Conservation (phyloP, 2,888 invertebrate species). For the Rotaria socialis region DNA sequence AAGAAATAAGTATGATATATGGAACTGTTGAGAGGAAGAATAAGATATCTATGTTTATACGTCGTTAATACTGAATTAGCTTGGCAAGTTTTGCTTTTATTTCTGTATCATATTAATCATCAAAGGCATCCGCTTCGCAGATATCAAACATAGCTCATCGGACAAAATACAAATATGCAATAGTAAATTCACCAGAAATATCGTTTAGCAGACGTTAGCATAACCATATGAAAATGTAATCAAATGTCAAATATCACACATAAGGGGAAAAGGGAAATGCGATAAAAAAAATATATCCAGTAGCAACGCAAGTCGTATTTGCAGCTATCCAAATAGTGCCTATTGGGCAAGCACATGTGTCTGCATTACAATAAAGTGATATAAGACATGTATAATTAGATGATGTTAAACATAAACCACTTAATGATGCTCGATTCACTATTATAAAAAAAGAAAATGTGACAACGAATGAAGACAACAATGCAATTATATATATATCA, state of each 20-base stretch:
- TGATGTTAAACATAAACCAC: background rate
- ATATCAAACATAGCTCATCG: background rate
- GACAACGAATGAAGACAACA: background rate
- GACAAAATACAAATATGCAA: background rate
- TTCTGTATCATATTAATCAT: slow-evolving; percentile 1
- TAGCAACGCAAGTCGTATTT: background rate
- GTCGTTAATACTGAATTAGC: background rate
- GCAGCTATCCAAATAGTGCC: background rate
- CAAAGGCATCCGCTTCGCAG: background rate
- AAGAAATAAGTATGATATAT: background rate
- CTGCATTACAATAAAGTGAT: background rate
- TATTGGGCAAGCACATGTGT: background rate
- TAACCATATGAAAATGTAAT: background rate
- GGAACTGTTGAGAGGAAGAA: background rate
- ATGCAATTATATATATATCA: background rate
- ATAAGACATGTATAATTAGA: background rate
- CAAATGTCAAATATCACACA: background rate
- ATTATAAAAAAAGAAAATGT: background rate
- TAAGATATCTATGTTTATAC: background rate
- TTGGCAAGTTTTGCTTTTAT: background rate
- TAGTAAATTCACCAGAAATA: background rate
- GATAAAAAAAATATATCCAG: background rate
- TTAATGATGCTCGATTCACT: background rate
- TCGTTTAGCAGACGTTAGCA: background rate
- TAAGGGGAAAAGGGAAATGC: background rate